Percentiles rank a stretch among this genome's conserved stretches.
These are phyloP conservation scores for Nyctibius bracteatus DNA, from an alignment of 2,113 vertebrate genomes.

Conservation along the genomic window DNA sequence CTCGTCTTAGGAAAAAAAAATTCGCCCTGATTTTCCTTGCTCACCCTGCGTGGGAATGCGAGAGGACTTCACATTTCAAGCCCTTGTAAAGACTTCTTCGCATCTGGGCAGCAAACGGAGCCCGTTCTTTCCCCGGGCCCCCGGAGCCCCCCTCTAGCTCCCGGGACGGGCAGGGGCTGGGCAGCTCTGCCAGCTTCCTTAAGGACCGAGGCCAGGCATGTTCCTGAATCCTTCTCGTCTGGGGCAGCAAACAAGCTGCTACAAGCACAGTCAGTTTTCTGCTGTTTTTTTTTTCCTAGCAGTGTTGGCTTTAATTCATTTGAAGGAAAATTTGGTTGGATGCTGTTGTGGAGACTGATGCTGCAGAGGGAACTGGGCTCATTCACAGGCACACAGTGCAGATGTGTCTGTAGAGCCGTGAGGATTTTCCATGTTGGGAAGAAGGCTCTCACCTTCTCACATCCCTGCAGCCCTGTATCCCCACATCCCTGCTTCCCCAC, in stretches of 20 bases:
- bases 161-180: background rate
- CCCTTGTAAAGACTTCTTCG: too few species aligned
- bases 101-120: background rate
- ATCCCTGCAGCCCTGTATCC: too few species aligned
- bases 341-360: background rate
- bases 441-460: background rate
- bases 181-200: background rate
- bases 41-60: background rate
- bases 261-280: background rate
- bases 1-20: background rate
- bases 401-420: background rate
- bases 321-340: background rate
- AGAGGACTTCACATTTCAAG: background rate
- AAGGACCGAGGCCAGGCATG: accelerated
- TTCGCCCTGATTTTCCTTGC: background rate
- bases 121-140: accelerated
- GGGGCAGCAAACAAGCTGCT: background rate
- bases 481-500: too few species aligned
- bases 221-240: background rate
- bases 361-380: background rate
- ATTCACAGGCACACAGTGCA: background rate
- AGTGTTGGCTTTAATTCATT: background rate
- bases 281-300: too few species aligned
- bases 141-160: too few species aligned
- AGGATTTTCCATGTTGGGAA: background rate